A percentile compares a stretch with the other conserved stretches of the same genome.
These are phyloP conservation scores for Hoplias malabaricus DNA, from an alignment of 2,113 vertebrate genomes.

Conservation along the genomic window DNA sequence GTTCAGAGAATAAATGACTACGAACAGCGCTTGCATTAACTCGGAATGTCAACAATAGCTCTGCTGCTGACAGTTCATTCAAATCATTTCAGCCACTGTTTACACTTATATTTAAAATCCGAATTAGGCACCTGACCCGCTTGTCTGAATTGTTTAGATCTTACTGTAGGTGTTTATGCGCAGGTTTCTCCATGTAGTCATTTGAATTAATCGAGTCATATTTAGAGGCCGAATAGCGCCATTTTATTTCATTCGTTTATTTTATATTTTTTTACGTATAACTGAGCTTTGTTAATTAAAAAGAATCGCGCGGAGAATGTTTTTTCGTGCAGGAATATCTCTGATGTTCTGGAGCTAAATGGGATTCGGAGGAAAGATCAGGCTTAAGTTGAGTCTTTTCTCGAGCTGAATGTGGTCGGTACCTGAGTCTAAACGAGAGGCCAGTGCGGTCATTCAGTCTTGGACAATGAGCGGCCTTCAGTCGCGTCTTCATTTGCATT, in stretches of 20 bases:
- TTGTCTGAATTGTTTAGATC: too few species aligned
- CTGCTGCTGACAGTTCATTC: background rate
- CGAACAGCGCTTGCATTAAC: background rate
- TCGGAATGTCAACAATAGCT: too few species aligned
- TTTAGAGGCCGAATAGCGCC: background rate
- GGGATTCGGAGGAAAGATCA: conserved; percentile 33
- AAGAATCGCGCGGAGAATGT: background rate
- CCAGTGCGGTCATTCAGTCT: conserved; percentile 67
- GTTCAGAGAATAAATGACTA: conserved; percentile 7
- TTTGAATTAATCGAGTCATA: background rate
- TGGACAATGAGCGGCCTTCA: conserved; percentile 73
- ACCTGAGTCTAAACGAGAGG: conserved; percentile 72
- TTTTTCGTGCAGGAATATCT: too few species aligned
- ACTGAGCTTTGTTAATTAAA: background rate
- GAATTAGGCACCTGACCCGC: background rate
- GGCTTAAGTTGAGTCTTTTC: conserved; percentile 58
- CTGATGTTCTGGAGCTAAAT: background rate
- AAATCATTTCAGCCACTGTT: background rate
- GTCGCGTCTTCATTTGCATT: conserved; percentile 80
- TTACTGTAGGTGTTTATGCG: background rate
- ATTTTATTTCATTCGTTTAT: background rate
- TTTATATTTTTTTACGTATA: background rate
- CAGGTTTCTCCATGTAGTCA: background rate
- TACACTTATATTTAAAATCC: background rate
- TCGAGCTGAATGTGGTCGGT: conserved; percentile 75